phyloP scores from a whole-genome alignment of 2,113 vertebrate genomes.

The Baryphthengus martii region DNA sequence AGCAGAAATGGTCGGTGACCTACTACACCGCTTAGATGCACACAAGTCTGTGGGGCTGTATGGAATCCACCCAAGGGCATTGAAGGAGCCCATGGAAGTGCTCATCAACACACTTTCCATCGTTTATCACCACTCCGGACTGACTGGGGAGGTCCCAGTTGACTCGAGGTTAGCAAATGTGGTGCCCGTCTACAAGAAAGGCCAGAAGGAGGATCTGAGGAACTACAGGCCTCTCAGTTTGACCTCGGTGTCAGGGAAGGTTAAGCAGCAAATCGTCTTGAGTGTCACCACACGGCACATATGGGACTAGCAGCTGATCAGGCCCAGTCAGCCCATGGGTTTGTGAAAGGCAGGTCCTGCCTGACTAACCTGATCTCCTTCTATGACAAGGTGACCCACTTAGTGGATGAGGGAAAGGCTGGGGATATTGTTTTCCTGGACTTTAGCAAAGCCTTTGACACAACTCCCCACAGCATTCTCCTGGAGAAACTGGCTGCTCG shows the following conservation, averaged over 20 bases:
- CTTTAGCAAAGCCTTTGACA: no score
- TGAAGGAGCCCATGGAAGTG: no score
- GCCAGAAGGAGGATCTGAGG: neutral
- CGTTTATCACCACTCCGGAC: neutral
- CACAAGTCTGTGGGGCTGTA: no score
- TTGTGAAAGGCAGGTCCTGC: neutral
- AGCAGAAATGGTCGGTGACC: no score
- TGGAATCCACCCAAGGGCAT: no score
- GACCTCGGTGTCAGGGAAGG: neutral
- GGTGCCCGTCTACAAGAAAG: neutral
- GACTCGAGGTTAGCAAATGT: neutral
- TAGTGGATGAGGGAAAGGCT: neutral
- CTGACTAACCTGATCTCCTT: neutral
- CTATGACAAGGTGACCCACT: neutral
- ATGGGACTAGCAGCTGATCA: neutral
- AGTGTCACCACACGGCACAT: no score
- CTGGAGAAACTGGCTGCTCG: no score
- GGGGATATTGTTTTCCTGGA: no score
- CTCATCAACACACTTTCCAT: neutral
- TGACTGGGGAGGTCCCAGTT: neutral
- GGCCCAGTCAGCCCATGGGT: neutral
- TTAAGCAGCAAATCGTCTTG: neutral
- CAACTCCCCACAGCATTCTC: no score
- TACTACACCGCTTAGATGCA: no score
- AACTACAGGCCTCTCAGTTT: neutral